Evolutionary conservation across 2,113 vertebrate genomes (phyloP).

Genomic region (Sardina pilchardus): DNA sequence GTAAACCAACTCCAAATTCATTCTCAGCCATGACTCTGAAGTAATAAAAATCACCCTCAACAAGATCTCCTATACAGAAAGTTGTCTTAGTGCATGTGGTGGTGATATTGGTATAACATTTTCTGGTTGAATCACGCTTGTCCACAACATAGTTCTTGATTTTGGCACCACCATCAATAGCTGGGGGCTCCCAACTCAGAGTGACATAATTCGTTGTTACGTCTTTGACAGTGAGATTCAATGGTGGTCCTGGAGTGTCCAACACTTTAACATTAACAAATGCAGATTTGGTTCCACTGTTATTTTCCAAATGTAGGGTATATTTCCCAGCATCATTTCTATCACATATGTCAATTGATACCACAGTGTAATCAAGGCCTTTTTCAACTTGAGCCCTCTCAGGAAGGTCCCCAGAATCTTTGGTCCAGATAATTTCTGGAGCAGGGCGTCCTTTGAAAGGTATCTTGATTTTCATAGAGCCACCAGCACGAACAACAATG

Average conservation of each 20-base stretch:
- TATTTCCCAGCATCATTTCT: conserved; percentile 97
- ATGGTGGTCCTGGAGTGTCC: conserved; percentile 91
- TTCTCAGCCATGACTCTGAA: conserved; percentile 98
- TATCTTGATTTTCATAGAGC: conserved; percentile 87
- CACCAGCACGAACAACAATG: conserved; percentile 89
- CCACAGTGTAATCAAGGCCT: conserved; percentile 82
- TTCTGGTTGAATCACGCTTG: conserved; percentile 93
- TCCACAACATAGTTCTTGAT: conserved; percentile 96
- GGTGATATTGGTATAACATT: conserved; percentile 90
- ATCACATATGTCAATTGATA: conserved; percentile 93
- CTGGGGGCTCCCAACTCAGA: conserved; percentile 91
- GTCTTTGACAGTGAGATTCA: conserved; percentile 87
- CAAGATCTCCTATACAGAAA: conserved; percentile 89
- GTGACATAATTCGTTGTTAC: conserved; percentile 86
- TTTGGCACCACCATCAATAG: conserved; percentile 93
- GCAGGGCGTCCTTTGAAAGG: conserved; percentile 91
- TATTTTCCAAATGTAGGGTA: conserved; percentile 87
- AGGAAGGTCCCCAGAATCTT: conserved; percentile 88
- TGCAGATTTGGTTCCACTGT: conserved; percentile 89
- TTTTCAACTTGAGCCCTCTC: conserved; percentile 89
- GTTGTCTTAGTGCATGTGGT: conserved; percentile 91
- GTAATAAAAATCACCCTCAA: conserved; percentile 91
- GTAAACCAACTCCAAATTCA: conserved; percentile 90
- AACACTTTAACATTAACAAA: conserved; percentile 95
- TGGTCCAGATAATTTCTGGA: conserved; percentile 91